Evolutionary conservation across 2,113 vertebrate genomes (phyloP), one percentile per base, ranked within the genome.

Genomic region (Siniperca knerii): DNA sequence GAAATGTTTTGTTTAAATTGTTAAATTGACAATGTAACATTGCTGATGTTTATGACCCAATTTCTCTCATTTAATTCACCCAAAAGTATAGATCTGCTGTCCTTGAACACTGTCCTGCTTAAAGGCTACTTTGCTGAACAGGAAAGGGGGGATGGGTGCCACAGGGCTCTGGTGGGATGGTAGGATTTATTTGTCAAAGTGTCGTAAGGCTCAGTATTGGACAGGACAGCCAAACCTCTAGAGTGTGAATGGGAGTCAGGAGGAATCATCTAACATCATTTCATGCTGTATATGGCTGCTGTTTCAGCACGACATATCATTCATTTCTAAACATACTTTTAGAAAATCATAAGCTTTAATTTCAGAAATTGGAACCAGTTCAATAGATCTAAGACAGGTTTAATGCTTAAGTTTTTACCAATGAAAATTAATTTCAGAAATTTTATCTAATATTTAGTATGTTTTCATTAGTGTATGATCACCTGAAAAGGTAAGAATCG

Each of bases 181-280:
- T 2, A 13, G 66, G 12, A 13, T 16, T 44, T 76, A 75, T 89
- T 68, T 75, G 44, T 82, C 79, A 75, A 29, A 54, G 65, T 65
- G 78, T 85, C 69, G 65, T 1, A 8, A 13, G 6, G 44, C 72
- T 78, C 58, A 60, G 60, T 0, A 11, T 35, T 57, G 35, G n/a
- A 77, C 3, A 15, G 79, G 54, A 11, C 23, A 77, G 69, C 9
- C 12, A 66, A 52, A 57, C 46, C 46, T 76, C 44, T 2, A 21
- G 75, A 60, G 65, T 42, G 72, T 7, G 37, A 64, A 23, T 21
- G 33, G 21, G 35, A 68, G 70, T 40, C 68, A 33, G 35, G 2
- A 29, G 40, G n/a, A 52, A 23, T 33, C 61, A 40, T 75, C 61
- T 5, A n/a, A 4, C 66, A 50, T 57, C 60, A 29, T 40, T 33